Evolutionary conservation across 2,888 invertebrate genomes (phyloP), one percentile per base, ranked within the genome.

Genomic region (Autographa pulchrina): DNA sequence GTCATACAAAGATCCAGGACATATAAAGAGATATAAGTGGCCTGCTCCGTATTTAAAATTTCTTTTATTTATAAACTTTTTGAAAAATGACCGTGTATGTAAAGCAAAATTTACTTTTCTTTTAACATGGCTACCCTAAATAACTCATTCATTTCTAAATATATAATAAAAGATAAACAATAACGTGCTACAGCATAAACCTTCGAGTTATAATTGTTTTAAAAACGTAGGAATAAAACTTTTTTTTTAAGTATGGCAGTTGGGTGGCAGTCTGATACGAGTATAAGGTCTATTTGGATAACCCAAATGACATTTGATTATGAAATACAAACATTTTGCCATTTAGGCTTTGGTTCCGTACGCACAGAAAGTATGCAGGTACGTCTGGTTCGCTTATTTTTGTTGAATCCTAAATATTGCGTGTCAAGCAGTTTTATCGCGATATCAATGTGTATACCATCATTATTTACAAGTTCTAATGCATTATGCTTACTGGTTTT

Each of bases 341-440:
- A 11, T 11, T 38, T 11, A 38, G 2, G 38, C 32, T 18, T 35
- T 20, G 48, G 77, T 56, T 65, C 70, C 56, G 52, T 9, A 18
- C n/a, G 1, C 0, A 38, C 11, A 38, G 38, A 5, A 3, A 13
- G 25, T 20, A 9, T 56, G 25, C 3, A 25, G 4, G 54, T 25
- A 11, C 11, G 54, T 48, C 7, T 48, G n/a, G 16, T 16, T 48
- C 48, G n/a, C 48, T 52, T 62, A 43, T 48, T 63, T 75, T 54
- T 56, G 52, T 66, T 38, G 71, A 67, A 41, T 80, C 72, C 72
- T 80, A 80, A 84, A 74, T 70, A 32, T 71, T 63, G 68, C 70
- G 56, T 73, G 74, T n/a, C 25, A 52, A 66, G 25, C 20, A 61
- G 59, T 68, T 11, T 60, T 62, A 59, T 67, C 58, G 64, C 62